Conservation (phyloP, 2,888 invertebrate species). For the Athetis lepigone region DNA sequence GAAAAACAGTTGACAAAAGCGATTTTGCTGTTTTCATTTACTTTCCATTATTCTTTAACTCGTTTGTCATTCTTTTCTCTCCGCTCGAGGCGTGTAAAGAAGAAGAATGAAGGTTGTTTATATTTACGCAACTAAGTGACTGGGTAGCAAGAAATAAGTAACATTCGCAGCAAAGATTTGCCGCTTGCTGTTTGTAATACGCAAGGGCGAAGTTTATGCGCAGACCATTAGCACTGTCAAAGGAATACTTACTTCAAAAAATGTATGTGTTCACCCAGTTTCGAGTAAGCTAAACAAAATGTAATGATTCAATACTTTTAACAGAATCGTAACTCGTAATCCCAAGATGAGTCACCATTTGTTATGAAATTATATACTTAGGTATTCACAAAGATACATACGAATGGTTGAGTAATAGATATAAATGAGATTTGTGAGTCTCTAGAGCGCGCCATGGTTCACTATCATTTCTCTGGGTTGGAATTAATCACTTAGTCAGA, state of each 20-base stretch:
- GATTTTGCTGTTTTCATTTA: constrained; percentile 89
- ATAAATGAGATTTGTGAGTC: constrained; percentile 69
- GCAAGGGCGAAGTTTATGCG: constrained; percentile 58
- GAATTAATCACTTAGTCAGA: constrained; percentile 87
- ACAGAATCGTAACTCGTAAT: constrained; percentile 23
- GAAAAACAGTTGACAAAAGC: constrained; percentile 85
- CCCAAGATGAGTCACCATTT: constrained; percentile 31
- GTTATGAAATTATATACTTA: constrained; percentile 35
- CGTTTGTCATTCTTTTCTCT: constrained; percentile 88
- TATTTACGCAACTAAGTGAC: constrained; percentile 86
- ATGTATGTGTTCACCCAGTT: constrained; percentile 29
- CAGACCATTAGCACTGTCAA: constrained; percentile 57
- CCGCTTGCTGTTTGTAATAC: constrained; percentile 70
- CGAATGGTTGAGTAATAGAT: constrained; percentile 63
- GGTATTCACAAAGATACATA: constrained; percentile 49
- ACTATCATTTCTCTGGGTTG: constrained; percentile 77
- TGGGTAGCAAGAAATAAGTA: constrained; percentile 79
- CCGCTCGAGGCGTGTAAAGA: constrained; percentile 81
- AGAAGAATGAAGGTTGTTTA: constrained; percentile 86
- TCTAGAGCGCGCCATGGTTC: constrained; percentile 66
- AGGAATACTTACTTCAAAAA: constrained; percentile 55
- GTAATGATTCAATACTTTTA: constrained; percentile 34
- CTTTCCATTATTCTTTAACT: constrained; percentile 89
- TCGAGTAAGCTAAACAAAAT: constrained; percentile 37
- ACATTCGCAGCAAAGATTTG: constrained; percentile 76